These are phyloP conservation scores for Eilema caniola DNA, from an alignment of 2,888 invertebrate genomes.

Conservation along the genomic window DNA sequence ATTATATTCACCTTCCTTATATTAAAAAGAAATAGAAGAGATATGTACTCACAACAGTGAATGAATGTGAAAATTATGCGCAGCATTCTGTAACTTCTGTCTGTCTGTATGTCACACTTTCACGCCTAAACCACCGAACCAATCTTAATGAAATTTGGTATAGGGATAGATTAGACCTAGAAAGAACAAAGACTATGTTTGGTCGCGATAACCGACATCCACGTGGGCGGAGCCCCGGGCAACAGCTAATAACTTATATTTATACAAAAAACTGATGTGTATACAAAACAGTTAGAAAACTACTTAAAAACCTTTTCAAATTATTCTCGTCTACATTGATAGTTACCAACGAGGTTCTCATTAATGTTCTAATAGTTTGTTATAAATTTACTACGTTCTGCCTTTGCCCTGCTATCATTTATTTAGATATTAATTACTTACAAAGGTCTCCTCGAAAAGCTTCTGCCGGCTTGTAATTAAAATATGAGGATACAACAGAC, in stretches of 20 bases:
- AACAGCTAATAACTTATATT: background rate
- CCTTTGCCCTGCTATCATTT: constrained; percentile 32
- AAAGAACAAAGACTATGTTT: no score
- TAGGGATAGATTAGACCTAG: no score
- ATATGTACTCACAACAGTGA: no score
- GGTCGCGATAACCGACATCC: no score
- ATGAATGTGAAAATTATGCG: no score
- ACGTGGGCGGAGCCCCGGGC: no score
- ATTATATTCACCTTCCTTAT: no score
- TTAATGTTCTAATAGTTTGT: constrained; percentile 43
- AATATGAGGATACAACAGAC: constrained; percentile 30
- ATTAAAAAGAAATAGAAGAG: no score
- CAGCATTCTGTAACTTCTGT: no score
- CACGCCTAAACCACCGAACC: no score
- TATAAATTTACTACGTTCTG: constrained; percentile 35
- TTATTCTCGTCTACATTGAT: constrained; percentile 19
- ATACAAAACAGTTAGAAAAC: constrained; percentile 5
- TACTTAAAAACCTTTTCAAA: constrained; percentile 16
- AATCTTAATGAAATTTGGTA: no score
- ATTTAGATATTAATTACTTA: constrained; percentile 49
- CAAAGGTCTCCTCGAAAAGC: constrained; percentile 35
- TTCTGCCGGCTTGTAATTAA: constrained; percentile 44
- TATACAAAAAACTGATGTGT: background rate
- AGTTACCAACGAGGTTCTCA: constrained; percentile 26
- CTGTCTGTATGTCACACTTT: no score